Conservation (phyloP, 2,797 vertebrate genomes). For the Melanotaenia boesemani region DNA sequence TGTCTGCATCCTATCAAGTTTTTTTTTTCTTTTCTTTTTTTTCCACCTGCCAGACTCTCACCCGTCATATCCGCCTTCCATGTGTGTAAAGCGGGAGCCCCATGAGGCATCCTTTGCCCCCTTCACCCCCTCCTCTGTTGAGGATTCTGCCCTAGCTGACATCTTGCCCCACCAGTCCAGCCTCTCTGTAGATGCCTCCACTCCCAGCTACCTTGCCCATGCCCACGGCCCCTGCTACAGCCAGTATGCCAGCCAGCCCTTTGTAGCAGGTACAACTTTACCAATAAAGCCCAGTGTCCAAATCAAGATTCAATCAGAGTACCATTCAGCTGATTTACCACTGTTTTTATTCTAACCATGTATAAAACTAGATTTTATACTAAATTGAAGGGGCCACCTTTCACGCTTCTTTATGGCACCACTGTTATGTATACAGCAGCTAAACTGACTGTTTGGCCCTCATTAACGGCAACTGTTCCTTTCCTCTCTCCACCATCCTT, state of each 20-base stretch:
- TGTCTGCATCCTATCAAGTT: slow-evolving; percentile 65
- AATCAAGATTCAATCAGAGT: slow-evolving; percentile 27
- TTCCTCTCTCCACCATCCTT: slow-evolving; percentile 47
- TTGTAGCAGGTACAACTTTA: slow-evolving; percentile 89
- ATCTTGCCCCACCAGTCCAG: slow-evolving; percentile 91
- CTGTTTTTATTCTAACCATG: slow-evolving; percentile 25
- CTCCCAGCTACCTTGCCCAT: slow-evolving; percentile 89
- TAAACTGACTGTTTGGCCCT: slow-evolving; percentile 65
- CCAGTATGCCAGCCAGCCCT: slow-evolving; percentile 90
- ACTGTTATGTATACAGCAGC: slow-evolving; percentile 63
- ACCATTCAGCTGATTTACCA: slow-evolving; percentile 36
- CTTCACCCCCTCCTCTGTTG: slow-evolving; percentile 89
- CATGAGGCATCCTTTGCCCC: slow-evolving; percentile 93
- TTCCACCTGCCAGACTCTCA: slow-evolving; percentile 83
- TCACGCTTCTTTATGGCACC: slow-evolving; percentile 37
- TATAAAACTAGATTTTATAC: slow-evolving; percentile 12
- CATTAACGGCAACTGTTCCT: slow-evolving; percentile 71
- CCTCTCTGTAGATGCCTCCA: slow-evolving; percentile 91
- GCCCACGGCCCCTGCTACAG: slow-evolving; percentile 88
- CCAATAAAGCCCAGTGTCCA: slow-evolving; percentile 33
- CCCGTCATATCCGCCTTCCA: slow-evolving; percentile 88
- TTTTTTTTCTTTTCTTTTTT: slow-evolving; percentile 39
- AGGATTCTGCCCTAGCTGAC: slow-evolving; percentile 85
- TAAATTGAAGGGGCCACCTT: slow-evolving; percentile 27
- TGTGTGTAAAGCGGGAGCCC: slow-evolving; percentile 93